phyloP scores from a whole-genome alignment of 2,888 invertebrate species.

The Protula sp. region DNA sequence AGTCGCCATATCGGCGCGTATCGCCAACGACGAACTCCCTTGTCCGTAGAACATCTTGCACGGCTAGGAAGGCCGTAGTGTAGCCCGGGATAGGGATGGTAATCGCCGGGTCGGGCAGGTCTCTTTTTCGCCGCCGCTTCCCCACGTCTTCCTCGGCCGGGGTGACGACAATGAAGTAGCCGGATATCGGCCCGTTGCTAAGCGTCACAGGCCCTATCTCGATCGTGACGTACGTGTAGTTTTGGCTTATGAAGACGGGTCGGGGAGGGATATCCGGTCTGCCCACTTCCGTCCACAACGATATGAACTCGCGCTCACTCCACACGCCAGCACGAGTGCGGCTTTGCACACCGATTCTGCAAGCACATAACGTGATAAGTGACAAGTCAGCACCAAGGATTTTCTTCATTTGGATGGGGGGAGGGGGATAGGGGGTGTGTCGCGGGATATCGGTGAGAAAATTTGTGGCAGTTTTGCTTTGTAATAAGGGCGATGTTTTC shows the following conservation, averaged over 20 bases:
- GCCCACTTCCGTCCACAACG: constrained; percentile 68
- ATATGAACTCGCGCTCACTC: constrained; percentile 59
- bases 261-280: constrained; percentile 64
- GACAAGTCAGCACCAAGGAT: too few species aligned
- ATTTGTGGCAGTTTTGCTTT: too few species aligned
- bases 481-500: too few species aligned
- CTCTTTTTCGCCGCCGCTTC: constrained; percentile 8
- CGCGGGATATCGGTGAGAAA: too few species aligned
- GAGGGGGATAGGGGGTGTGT: too few species aligned
- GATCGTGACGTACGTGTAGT: constrained; percentile 64
- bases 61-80: constrained; percentile 63
- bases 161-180: constrained; percentile 55
- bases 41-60: constrained; percentile 54
- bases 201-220: constrained; percentile 64
- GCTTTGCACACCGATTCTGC: too few species aligned
- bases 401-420: too few species aligned
- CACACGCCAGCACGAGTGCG: constrained; percentile 15
- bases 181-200: constrained; percentile 70
- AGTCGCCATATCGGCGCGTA: constrained; percentile 67
- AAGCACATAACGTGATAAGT: too few species aligned
- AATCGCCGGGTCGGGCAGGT: constrained; percentile 52
- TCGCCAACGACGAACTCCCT: constrained; percentile 72
- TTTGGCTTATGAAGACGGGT: constrained; percentile 64
- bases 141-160: background rate
- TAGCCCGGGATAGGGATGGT: constrained; percentile 63